phyloP scores from a whole-genome alignment of 2,797 vertebrate species.

The Eospalax fontanierii region DNA sequence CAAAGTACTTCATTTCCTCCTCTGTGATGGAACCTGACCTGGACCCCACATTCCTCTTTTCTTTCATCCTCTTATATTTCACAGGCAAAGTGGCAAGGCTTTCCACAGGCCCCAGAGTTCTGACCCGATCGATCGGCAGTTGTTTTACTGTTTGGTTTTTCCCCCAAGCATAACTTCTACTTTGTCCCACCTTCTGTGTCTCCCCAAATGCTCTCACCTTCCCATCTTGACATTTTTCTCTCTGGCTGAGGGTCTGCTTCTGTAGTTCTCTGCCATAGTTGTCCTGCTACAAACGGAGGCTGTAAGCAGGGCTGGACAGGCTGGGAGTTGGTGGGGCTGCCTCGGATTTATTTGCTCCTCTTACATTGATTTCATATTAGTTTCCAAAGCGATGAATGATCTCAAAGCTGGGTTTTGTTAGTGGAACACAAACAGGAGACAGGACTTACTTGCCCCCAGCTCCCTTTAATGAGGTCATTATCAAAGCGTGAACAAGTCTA shows the following conservation, averaged over 20 bases:
- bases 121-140: background rate
- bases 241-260: conserved; percentile 66
- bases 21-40: conserved; percentile 5
- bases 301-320: conserved; percentile 58
- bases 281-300: conserved; percentile 70
- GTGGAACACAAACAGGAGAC: conserved; percentile 85
- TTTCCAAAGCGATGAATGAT: conserved; percentile 88
- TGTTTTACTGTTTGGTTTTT: background rate
- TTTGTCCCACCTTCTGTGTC: background rate
- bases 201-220: background rate
- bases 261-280: conserved; percentile 27
- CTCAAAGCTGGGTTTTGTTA: conserved; percentile 87
- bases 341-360: conserved; percentile 85
- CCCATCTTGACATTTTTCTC: background rate
- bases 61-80: conserved; percentile 27
- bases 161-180: background rate
- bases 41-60: background rate
- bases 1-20: background rate
- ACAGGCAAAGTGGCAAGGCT: background rate
- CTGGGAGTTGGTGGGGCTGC: conserved; percentile 35
- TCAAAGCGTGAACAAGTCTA: conserved; percentile 98
- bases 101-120: conserved; percentile 47
- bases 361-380: conserved; percentile 89
- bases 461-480: conserved; percentile 93
- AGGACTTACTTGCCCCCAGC: conserved; percentile 88